A percentile compares a stretch with the other conserved stretches of the same genome.
Conservation (phyloP, 2,888 invertebrate genomes). For the Ormia ochracea region DNA sequence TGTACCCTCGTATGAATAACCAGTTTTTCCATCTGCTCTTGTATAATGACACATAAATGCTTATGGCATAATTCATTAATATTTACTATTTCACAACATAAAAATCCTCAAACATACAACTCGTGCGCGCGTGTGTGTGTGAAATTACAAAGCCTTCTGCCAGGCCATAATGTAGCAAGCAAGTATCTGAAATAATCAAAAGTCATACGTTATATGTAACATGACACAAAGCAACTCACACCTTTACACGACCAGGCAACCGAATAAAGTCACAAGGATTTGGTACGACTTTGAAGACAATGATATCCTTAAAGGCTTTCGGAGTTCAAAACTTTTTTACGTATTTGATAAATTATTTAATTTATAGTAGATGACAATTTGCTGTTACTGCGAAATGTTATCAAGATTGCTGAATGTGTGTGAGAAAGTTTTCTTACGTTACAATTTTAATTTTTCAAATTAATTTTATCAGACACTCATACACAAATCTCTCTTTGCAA, state of each 20-base stretch:
- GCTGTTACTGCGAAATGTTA: slow-evolving; percentile 17
- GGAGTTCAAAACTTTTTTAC: slow-evolving; percentile 20
- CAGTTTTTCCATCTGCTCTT: slow-evolving; percentile 11
- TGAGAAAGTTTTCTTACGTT: slow-evolving; percentile 7
- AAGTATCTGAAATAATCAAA: slow-evolving; percentile 21
- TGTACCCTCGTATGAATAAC: neutral
- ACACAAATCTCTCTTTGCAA: slow-evolving; percentile 22
- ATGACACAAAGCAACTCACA: neutral
- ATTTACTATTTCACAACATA: slow-evolving; percentile 43
- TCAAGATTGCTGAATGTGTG: slow-evolving; percentile 24
- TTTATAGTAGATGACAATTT: slow-evolving; percentile 55
- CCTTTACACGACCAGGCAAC: neutral
- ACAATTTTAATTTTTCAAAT: slow-evolving; percentile 17
- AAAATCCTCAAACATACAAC: slow-evolving; percentile 18
- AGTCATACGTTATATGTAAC: slow-evolving; percentile 31
- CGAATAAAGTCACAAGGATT: slow-evolving; percentile 8
- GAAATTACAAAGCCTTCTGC: slow-evolving; percentile 17
- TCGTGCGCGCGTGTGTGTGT: neutral
- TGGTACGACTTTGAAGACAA: neutral
- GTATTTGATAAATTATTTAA: slow-evolving; percentile 58
- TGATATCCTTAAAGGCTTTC: slow-evolving; percentile 27
- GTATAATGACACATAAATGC: slow-evolving; percentile 45
- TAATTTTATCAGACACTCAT: slow-evolving; percentile 58
- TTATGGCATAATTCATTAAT: slow-evolving; percentile 55
- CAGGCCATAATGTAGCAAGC: slow-evolving; percentile 14